Percentiles rank a stretch among this genome's conserved stretches.
Conservation (phyloP, 2,113 vertebrate species). For the Ctenodactylus gundi region DNA sequence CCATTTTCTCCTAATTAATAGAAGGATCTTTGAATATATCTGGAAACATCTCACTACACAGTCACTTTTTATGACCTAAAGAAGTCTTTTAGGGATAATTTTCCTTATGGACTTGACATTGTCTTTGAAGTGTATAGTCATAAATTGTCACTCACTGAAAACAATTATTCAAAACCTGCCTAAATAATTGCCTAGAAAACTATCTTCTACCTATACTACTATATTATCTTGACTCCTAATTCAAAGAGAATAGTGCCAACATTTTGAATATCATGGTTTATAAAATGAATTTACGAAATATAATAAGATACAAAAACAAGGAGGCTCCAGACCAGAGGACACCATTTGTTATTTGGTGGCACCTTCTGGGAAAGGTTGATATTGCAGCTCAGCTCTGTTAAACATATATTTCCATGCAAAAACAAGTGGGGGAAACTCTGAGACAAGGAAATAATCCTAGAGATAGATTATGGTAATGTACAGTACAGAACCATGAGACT, state of each 20-base stretch:
- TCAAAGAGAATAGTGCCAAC: neutral
- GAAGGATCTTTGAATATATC: constrained; percentile 38
- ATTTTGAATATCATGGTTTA: neutral
- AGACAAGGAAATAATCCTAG: neutral
- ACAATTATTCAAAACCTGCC: constrained; percentile 56
- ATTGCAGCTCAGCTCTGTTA: constrained; percentile 65
- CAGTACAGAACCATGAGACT: neutral
- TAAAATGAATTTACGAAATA: constrained; percentile 44
- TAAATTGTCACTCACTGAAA: constrained; percentile 55
- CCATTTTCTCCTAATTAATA: neutral
- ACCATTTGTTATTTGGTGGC: constrained; percentile 70
- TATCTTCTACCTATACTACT: neutral
- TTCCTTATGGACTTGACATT: constrained; percentile 54
- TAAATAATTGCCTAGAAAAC: constrained; percentile 62
- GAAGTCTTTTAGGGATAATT: constrained; percentile 14
- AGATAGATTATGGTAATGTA: neutral
- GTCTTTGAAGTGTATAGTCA: constrained; percentile 59
- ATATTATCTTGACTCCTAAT: constrained; percentile 31
- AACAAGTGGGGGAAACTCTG: neutral
- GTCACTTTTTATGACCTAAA: constrained; percentile 48
- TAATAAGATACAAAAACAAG: constrained; percentile 2
- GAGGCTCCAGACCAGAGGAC: neutral
- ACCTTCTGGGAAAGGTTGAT: constrained; percentile 67
- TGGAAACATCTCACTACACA: constrained; percentile 17
- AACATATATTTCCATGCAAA: constrained; percentile 47